Conservation (phyloP, 2,888 invertebrate species). For the Choristoneura rosaceana region DNA sequence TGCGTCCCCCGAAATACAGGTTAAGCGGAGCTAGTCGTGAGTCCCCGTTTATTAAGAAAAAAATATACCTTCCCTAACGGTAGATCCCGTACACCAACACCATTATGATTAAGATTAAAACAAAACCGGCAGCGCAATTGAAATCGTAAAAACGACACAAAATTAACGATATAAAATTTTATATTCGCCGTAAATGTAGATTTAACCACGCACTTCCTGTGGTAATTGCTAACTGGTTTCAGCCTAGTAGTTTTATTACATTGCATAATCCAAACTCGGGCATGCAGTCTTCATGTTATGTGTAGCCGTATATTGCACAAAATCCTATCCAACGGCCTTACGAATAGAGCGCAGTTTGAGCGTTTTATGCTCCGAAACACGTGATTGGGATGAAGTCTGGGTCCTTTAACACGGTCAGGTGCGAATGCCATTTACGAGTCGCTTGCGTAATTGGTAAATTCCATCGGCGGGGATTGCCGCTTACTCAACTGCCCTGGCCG, state of each 20-base stretch:
- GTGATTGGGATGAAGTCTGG: background rate
- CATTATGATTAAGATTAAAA: background rate
- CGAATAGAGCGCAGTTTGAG: conserved; percentile 1
- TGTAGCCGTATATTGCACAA: background rate
- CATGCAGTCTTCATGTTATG: background rate
- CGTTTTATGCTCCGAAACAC: background rate
- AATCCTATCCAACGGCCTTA: background rate
- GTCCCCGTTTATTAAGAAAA: background rate
- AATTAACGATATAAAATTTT: background rate
- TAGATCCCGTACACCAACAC: background rate
- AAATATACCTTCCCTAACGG: background rate
- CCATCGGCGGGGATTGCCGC: conserved; percentile 45
- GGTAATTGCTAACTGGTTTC: background rate
- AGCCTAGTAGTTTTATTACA: conserved; percentile 1
- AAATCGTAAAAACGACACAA: too few species aligned
- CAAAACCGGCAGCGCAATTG: background rate
- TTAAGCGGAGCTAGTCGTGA: background rate
- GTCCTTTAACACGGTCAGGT: conserved; percentile 2
- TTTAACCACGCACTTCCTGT: background rate
- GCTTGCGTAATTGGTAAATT: conserved; percentile 49
- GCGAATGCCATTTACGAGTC: conserved; percentile 14
- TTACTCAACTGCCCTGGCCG: conserved; percentile 42
- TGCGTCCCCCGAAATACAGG: conserved; percentile 6
- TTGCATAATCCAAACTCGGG: conserved; percentile 3
- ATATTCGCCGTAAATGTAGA: conserved; percentile 1